These are phyloP conservation scores for Aphidius gifuensis DNA, from an alignment of 1,140 invertebrate species.

Conservation along the genomic window DNA sequence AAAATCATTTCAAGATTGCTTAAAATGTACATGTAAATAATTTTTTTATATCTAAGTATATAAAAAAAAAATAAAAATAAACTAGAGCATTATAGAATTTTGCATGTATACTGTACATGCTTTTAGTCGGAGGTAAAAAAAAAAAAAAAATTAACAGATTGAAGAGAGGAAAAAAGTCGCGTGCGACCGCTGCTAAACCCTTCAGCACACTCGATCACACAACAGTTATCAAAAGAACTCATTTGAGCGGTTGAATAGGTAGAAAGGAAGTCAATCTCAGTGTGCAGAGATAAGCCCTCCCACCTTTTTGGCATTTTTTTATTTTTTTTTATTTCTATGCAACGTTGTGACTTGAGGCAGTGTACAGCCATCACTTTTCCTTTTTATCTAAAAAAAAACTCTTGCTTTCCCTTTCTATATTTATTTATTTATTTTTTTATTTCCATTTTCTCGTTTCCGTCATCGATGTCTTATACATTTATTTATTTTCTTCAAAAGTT, in stretches of 20 bases:
- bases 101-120: too few species aligned
- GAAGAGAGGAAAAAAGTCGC: background rate
- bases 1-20: too few species aligned
- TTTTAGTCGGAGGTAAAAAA: too few species aligned
- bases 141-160: background rate
- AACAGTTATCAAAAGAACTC: conserved; percentile 58
- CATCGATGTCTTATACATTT: background rate
- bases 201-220: conserved; percentile 56
- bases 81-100: too few species aligned
- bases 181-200: conserved; percentile 42
- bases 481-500: too few species aligned
- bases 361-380: background rate
- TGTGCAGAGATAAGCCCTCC: conserved; percentile 52
- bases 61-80: too few species aligned
- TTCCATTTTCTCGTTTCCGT: conserved; percentile 1
- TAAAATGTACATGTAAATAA: too few species aligned
- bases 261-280: conserved; percentile 57
- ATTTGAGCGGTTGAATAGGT: conserved; percentile 57
- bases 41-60: too few species aligned
- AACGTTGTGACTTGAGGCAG: conserved; percentile 19
- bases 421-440: conserved; percentile 32
- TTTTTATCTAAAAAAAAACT: background rate
- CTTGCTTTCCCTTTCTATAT: background rate
- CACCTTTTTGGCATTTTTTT: conserved; percentile 31
- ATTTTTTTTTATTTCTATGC: conserved; percentile 18